Percentiles rank a stretch among this genome's conserved stretches.
phyloP scores from a whole-genome alignment of 2,888 invertebrate genomes.

The Chaitophorus viminalis region DNA sequence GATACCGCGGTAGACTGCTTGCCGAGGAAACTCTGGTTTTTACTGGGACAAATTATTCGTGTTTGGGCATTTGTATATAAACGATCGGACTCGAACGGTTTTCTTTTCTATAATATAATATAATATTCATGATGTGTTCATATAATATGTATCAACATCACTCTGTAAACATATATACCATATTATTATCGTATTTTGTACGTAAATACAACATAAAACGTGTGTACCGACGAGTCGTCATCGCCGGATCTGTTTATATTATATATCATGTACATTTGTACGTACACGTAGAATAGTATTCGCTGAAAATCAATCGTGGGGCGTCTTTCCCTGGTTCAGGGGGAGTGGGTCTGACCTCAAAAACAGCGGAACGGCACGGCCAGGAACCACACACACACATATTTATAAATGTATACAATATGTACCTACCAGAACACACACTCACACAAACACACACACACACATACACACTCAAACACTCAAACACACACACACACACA shows the following conservation, averaged over 20 bases:
- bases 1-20: too few species aligned
- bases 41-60: too few species aligned
- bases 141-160: not conserved
- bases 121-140: too few species aligned
- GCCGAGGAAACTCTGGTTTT: too few species aligned
- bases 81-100: too few species aligned
- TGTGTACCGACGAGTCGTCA: not conserved
- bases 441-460: not conserved
- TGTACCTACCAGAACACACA: not conserved
- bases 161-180: not conserved
- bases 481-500: not conserved
- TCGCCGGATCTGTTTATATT: too few species aligned
- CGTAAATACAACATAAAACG: not conserved
- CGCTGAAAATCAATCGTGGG: constrained; percentile 49
- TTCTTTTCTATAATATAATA: not conserved
- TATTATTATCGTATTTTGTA: not conserved
- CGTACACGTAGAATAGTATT: not conserved
- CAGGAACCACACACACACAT: constrained; percentile 35
- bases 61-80: too few species aligned
- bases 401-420: constrained; percentile 4
- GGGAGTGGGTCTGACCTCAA: constrained; percentile 45
- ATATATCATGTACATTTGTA: too few species aligned
- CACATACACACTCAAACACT: not conserved
- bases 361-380: constrained; percentile 48
- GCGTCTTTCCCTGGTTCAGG: not conserved